Percentiles rank a stretch among this genome's conserved stretches.
Evolutionary conservation across 2,113 vertebrate genomes (phyloP).

Genomic region (Rana temporaria): DNA sequence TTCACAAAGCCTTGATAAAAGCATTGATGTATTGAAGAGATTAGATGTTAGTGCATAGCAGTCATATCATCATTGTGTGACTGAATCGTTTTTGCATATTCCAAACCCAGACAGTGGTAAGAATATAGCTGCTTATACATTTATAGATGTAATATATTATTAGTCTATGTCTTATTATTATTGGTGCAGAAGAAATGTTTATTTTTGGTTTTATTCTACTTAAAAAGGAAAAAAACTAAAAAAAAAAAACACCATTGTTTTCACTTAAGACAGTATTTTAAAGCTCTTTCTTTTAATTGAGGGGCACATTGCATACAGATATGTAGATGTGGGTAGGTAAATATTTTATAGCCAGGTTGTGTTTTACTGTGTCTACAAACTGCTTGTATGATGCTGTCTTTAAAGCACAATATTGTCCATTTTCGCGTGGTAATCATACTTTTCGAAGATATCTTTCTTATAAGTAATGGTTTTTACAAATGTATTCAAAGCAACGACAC

Average conservation of each 20-base stretch:
- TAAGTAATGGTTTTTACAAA: neutral
- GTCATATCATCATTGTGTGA: neutral
- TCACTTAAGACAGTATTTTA: neutral
- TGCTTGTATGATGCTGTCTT: neutral
- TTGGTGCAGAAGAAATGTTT: constrained; percentile 36
- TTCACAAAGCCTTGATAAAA: neutral
- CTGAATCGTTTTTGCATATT: neutral
- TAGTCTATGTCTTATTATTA: constrained; percentile 34
- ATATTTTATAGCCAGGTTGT: neutral
- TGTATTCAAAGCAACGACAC: neutral
- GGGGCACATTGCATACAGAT: neutral
- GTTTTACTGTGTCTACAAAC: neutral
- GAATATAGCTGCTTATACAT: constrained; percentile 29
- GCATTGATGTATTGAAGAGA: neutral
- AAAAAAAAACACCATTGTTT: neutral
- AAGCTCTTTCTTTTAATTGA: neutral
- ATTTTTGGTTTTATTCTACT: constrained; percentile 33
- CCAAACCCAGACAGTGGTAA: neutral
- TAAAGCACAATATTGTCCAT: constrained; percentile 1
- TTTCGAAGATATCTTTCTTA: neutral
- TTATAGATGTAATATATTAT: constrained; percentile 54
- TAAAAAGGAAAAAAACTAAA: neutral
- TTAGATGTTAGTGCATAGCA: constrained; percentile 10
- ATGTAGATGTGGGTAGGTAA: neutral
- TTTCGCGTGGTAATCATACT: neutral